Evolutionary conservation across 2,888 invertebrate species (phyloP).

Genomic region (Caenorhabditis sulstoni): DNA sequence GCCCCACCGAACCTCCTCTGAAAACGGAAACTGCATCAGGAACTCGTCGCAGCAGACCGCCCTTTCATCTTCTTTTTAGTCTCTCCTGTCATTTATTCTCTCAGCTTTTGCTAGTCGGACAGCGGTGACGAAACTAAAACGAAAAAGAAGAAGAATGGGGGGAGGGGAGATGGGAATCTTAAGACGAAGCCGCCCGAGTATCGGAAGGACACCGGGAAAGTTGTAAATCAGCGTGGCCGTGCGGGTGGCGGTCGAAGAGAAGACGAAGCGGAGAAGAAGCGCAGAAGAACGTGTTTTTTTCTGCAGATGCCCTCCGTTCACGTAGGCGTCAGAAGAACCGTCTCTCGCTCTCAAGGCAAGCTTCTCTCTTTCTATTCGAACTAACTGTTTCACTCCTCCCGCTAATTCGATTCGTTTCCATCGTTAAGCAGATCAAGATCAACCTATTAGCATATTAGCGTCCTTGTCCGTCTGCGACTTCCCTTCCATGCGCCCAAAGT

Average conservation of each 20-base stretch:
- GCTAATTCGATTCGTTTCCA: constrained; percentile 35
- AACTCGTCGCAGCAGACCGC: too few relatives aligned
- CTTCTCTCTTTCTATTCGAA: constrained; percentile 29
- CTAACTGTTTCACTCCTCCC: constrained; percentile 28
- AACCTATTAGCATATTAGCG: constrained; percentile 45
- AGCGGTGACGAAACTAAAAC: constrained; percentile 10
- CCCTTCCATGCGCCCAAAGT: constrained; percentile 31
- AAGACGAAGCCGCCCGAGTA: constrained; percentile 29
- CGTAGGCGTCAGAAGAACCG: constrained; percentile 24
- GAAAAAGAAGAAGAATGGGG: constrained; percentile 5
- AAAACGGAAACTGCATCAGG: too few relatives aligned
- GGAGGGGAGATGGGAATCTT: constrained; percentile 10
- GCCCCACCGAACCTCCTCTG: too few relatives aligned
- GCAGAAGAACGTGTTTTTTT: constrained; percentile 6
- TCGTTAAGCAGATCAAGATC: constrained; percentile 30
- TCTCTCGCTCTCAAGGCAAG: constrained; percentile 50
- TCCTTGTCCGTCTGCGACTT: neutral
- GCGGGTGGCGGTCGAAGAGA: constrained; percentile 26
- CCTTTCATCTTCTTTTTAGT: too few relatives aligned
- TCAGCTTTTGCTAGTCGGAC: constrained; percentile 4
- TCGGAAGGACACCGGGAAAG: constrained; percentile 49
- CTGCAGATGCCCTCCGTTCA: constrained; percentile 48
- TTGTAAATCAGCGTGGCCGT: constrained; percentile 38
- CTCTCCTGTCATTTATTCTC: too few relatives aligned
- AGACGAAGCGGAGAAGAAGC: constrained; percentile 13